Conservation (phyloP, 2,797 vertebrate genomes). For the Coregonus suidteri region DNA sequence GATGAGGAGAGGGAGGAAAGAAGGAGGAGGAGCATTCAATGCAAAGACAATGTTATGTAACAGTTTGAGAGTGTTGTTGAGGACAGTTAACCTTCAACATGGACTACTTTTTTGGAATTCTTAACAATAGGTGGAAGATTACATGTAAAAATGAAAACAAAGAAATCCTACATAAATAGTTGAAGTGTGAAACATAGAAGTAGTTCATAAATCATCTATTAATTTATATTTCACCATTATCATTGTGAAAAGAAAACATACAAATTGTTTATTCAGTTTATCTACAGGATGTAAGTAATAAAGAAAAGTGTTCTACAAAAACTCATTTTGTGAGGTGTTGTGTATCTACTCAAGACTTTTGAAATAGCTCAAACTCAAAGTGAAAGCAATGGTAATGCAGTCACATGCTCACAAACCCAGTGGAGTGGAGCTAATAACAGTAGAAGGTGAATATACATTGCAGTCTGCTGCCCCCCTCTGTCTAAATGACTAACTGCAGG, state of each 20-base stretch:
- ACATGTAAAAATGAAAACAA: not conserved
- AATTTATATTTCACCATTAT: not conserved
- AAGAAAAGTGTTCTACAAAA: not conserved
- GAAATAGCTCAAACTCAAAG: not conserved
- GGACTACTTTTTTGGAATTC: not conserved
- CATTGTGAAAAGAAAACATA: not conserved
- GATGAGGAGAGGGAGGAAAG: not conserved
- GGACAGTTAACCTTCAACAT: not conserved
- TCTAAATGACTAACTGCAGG: not conserved
- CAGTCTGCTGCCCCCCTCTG: slow-evolving; percentile 35
- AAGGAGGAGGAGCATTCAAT: not conserved
- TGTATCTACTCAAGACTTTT: not conserved
- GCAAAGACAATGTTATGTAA: not conserved
- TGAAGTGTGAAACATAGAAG: not conserved
- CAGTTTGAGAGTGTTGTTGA: not conserved
- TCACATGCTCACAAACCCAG: not conserved
- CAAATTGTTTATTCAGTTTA: too few species aligned
- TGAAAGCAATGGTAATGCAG: not conserved
- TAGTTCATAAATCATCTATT: not conserved
- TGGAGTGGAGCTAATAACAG: not conserved
- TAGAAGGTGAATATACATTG: not conserved
- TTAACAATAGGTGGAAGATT: not conserved
- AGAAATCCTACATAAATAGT: not conserved
- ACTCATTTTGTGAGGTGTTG: too few species aligned
- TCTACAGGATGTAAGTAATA: not conserved